Evolutionary conservation across 2,888 invertebrate genomes (phyloP).

Genomic region (Archips xylosteana): DNA sequence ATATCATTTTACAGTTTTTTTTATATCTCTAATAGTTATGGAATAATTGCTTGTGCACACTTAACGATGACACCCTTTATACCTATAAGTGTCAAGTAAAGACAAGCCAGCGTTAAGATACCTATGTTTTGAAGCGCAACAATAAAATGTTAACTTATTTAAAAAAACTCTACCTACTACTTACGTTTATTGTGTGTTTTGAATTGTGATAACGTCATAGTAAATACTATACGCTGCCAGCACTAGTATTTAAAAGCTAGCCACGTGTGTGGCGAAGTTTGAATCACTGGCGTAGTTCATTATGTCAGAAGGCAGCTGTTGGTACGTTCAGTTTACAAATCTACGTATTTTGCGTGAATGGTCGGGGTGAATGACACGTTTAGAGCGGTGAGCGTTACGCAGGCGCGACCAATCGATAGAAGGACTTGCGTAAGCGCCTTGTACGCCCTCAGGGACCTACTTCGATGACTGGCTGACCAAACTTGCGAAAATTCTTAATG

Average conservation of each 20-base stretch:
- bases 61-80: too few species aligned
- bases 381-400: constrained; percentile 71
- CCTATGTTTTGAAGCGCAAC: too few species aligned
- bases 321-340: constrained; percentile 1
- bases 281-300: constrained; percentile 28
- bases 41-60: too few species aligned
- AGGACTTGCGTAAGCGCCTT: constrained; percentile 72
- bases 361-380: constrained; percentile 75
- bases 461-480: constrained; percentile 22
- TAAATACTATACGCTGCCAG: not conserved
- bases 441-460: constrained; percentile 72
- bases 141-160: too few species aligned
- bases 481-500: constrained; percentile 3
- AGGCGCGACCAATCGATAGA: constrained; percentile 75
- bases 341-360: constrained; percentile 65
- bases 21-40: too few species aligned
- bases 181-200: too few species aligned
- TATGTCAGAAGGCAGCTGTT: constrained; percentile 59
- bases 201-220: not conserved
- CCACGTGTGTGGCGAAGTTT: constrained; percentile 12
- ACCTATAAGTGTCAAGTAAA: too few species aligned
- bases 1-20: too few species aligned
- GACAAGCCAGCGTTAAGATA: too few species aligned
- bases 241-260: not conserved
- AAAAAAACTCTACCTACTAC: not conserved